Conservation (phyloP, 2,113 vertebrate species). For the Jacana jacana region DNA sequence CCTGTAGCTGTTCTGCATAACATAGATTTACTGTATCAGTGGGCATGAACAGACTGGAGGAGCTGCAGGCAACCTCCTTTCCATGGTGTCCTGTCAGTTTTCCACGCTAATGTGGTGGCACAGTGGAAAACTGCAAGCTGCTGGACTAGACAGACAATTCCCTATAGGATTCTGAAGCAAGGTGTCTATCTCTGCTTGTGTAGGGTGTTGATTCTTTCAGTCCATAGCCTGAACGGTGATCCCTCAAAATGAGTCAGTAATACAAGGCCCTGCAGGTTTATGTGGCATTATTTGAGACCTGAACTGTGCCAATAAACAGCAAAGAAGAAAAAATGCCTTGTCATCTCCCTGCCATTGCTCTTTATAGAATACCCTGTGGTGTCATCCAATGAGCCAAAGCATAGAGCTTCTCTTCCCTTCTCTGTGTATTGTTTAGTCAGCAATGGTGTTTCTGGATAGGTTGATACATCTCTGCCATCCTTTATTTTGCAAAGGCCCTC, state of each 20-base stretch:
- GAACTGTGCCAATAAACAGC: background rate
- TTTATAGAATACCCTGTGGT: background rate
- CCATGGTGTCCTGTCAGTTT: background rate
- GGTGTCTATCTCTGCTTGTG: background rate
- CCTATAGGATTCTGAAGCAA: background rate
- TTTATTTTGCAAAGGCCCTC: background rate
- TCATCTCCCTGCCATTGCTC: background rate
- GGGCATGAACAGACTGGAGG: background rate
- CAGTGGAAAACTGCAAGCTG: background rate
- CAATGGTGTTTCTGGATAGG: background rate
- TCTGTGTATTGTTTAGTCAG: background rate
- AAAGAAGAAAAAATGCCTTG: background rate
- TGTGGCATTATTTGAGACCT: background rate
- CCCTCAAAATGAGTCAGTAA: background rate
- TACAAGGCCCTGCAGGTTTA: background rate
- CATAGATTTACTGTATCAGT: accelerated
- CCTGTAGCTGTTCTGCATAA: background rate
- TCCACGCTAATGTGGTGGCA: background rate
- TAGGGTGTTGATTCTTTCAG: background rate
- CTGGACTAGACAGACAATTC: background rate
- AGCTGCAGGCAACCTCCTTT: background rate
- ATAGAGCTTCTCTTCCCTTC: background rate
- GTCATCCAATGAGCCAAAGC: background rate
- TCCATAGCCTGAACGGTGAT: background rate
- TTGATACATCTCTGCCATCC: background rate